Conservation (phyloP, 2,888 invertebrate species). For the Muschampia plurimacula region DNA sequence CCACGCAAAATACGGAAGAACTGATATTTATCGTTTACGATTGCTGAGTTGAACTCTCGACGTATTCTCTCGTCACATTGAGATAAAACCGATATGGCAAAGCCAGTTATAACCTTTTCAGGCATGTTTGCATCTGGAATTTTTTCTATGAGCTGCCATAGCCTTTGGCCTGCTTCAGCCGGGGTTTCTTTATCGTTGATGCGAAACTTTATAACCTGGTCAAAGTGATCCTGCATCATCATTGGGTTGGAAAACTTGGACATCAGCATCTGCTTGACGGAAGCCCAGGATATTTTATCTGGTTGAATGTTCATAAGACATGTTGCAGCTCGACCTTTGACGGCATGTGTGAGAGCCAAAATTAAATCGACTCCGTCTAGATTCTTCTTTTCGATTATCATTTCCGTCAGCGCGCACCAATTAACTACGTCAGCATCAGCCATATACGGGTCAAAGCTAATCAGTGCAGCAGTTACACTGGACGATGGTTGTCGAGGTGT, state of each 20-base stretch:
- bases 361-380: constrained; percentile 43
- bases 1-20: constrained; percentile 24
- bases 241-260: constrained; percentile 34
- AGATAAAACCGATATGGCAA: constrained; percentile 29
- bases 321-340: constrained; percentile 42
- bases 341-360: constrained; percentile 38
- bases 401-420: constrained; percentile 40
- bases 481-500: too few relatives aligned
- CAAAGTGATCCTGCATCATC: constrained; percentile 40
- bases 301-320: constrained; percentile 25
- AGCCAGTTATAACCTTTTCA: constrained; percentile 26
- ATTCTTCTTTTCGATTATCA: constrained; percentile 32
- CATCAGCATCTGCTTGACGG: constrained; percentile 29
- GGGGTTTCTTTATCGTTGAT: constrained; percentile 20
- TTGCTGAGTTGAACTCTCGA: constrained; percentile 34
- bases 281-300: constrained; percentile 24
- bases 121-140: constrained; percentile 28
- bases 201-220: constrained; percentile 32
- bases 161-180: constrained; percentile 31
- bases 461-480: background rate
- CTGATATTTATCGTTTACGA: constrained; percentile 27
- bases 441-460: constrained; percentile 36
- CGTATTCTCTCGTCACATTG: constrained; percentile 27
- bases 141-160: constrained; percentile 34
- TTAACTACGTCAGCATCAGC: constrained; percentile 36